phyloP scores from a whole-genome alignment of 2,113 vertebrate species.

The Dolichallabes microphthalmus region DNA sequence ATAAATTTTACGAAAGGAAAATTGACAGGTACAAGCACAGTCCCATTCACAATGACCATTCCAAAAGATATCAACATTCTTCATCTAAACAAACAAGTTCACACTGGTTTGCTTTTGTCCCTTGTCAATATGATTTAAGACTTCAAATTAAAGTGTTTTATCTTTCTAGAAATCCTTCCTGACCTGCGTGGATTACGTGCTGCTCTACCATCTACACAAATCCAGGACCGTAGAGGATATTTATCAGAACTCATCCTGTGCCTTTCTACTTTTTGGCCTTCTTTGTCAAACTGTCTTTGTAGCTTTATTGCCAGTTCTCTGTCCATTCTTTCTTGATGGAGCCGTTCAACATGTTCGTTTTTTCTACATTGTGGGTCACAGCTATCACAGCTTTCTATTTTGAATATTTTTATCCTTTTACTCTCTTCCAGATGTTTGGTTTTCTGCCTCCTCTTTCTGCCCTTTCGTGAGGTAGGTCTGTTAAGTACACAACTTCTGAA shows the following conservation, averaged over 20 bases:
- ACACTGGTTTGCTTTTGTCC: neutral
- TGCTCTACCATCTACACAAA: constrained; percentile 64
- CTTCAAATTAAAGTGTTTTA: constrained; percentile 55
- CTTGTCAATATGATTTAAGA: constrained; percentile 30
- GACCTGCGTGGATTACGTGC: constrained; percentile 67
- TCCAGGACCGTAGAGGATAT: constrained; percentile 88
- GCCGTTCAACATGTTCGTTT: constrained; percentile 66
- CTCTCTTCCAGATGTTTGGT: constrained; percentile 86
- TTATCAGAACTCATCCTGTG: constrained; percentile 73
- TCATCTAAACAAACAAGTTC: neutral
- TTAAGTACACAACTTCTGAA: constrained; percentile 50
- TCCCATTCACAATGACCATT: neutral
- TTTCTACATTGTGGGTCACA: constrained; percentile 42
- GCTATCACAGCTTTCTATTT: constrained; percentile 57
- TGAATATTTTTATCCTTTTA: constrained; percentile 72
- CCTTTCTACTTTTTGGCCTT: constrained; percentile 72
- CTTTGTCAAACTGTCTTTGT: constrained; percentile 82
- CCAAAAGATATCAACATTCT: neutral
- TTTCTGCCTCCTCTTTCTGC: constrained; percentile 86
- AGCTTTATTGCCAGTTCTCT: constrained; percentile 81
- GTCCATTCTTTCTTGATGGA: constrained; percentile 81
- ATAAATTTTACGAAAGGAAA: neutral
- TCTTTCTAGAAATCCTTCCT: constrained; percentile 64
- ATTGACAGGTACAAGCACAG: neutral
- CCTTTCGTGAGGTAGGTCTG: constrained; percentile 72